Evolutionary conservation across 2,797 vertebrate species (phyloP), one percentile per base, ranked within the genome.

Genomic region (Lepus oiostolus): DNA sequence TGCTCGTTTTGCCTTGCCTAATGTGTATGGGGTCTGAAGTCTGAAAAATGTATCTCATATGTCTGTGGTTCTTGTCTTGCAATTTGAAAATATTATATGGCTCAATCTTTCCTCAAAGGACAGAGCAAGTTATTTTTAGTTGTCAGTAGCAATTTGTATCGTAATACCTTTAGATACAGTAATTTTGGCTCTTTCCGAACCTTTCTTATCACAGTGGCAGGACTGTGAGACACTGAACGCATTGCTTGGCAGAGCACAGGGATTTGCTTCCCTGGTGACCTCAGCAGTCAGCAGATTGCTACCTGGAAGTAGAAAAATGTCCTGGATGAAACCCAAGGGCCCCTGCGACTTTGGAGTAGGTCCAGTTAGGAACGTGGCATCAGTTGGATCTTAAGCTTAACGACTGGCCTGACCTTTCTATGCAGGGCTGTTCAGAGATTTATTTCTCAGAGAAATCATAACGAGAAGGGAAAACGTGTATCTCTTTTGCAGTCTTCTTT

Each of bases 31-130:
- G 19, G 9, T 77, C 65, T 82, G 84, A 35, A 50, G 38, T 72
- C 42, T 42, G 24, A 92, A 32, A 67, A 75, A 35, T 22, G 0
- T 7, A 38, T 75, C 54, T 91, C 35, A 19, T 77, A 32, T 26
- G 22, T 42, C 58, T 71, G 50, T 32, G 68, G 38, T 38, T 58
- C 24, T 88, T 96, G 68, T 81, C 63, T 93, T 87, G 62, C 71
- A 63, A 71, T 52, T 75, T 84, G n/a, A 91, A 85, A 83, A 88
- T 26, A 21, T 81, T 79, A 60, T 65, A 80, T 74, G 30, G 58
- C 38, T 87, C 26, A 67, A 8, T 32, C 47, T 86, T 82, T 87
- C 60, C 82, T 95, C 76, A 79, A 60, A 96, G 60, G 70, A 91
- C 42, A 60, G 6, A 68, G 8, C 42, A 52, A 79, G 42, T 70